Conservation (phyloP, 1,140 invertebrate species). For the Epicauta chinensis region DNA sequence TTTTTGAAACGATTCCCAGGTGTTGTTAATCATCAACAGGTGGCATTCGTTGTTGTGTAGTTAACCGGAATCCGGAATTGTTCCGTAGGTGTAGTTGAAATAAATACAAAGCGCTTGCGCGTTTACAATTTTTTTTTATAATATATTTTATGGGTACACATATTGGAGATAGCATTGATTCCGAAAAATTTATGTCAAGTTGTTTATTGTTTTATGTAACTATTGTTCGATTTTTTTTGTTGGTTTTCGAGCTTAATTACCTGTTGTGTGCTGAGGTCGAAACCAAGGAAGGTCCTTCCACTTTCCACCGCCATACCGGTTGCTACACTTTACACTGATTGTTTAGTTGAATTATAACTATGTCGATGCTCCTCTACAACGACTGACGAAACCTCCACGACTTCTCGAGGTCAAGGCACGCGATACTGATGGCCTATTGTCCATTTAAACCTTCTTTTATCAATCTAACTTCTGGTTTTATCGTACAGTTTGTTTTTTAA, state of each 20-base stretch:
- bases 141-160: neutral
- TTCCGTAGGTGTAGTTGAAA: neutral
- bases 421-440: slow-evolving; percentile 9
- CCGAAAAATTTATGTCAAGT: neutral
- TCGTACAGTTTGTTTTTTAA: too few species aligned
- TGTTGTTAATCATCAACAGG: slow-evolving; percentile 10
- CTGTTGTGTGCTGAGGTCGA: slow-evolving; percentile 79
- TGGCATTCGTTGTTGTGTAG: slow-evolving; percentile 10
- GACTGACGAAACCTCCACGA: neutral
- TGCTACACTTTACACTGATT: neutral
- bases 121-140: slow-evolving; percentile 4
- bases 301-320: neutral
- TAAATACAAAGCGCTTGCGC: too few species aligned
- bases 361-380: neutral
- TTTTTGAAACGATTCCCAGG: neutral
- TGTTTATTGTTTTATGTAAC: neutral
- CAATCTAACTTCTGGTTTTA: too few species aligned
- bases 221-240: slow-evolving; percentile 24
- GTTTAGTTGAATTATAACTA: neutral
- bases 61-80: slow-evolving; percentile 8
- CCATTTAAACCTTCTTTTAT: too few species aligned
- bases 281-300: slow-evolving; percentile 48
- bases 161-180: slow-evolving; percentile 1
- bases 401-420: slow-evolving; percentile 15
- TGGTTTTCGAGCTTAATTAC: slow-evolving; percentile 43